A percentile compares a stretch with the other conserved stretches of the same genome.
Evolutionary conservation across 35 echinoderm and acorn worm genomes (phyloP).

Genomic region (Diadema setosum): DNA sequence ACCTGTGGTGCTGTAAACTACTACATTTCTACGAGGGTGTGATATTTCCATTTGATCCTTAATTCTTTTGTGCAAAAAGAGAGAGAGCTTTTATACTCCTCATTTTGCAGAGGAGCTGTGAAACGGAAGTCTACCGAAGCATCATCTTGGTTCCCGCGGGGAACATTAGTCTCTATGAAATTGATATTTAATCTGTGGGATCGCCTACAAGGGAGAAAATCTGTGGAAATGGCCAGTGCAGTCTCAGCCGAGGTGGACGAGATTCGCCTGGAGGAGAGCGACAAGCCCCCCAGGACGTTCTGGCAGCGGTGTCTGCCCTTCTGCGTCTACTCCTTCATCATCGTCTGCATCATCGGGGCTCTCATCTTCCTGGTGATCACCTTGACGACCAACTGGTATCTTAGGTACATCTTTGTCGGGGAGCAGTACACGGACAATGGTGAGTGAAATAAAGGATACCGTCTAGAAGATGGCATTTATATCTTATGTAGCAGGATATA

Average conservation of each 20-base stretch:
- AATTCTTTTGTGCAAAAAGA: too few relatives aligned
- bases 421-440: conserved; percentile 3
- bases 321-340: conserved; percentile 10
- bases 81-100: too few relatives aligned
- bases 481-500: background rate
- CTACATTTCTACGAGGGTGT: too few relatives aligned
- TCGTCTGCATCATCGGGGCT: conserved; percentile 3
- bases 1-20: too few relatives aligned
- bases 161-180: too few relatives aligned
- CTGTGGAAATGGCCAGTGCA: background rate
- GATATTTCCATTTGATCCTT: too few relatives aligned
- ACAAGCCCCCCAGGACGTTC: background rate
- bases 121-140: too few relatives aligned
- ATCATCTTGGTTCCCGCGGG: too few relatives aligned
- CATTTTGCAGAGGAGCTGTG: too few relatives aligned
- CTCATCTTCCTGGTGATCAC: conserved; percentile 36
- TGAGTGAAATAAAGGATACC: conserved; percentile 6
- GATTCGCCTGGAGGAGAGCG: background rate
- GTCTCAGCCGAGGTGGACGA: background rate
- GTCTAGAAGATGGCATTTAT: background rate
- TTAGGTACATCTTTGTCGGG: background rate
- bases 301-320: conserved; percentile 2
- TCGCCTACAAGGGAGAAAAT: background rate
- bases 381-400: conserved; percentile 31
- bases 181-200: too few relatives aligned